These are phyloP conservation scores for Molossus alvarezi DNA, from an alignment of 2,797 vertebrate species.

Conservation along the genomic window DNA sequence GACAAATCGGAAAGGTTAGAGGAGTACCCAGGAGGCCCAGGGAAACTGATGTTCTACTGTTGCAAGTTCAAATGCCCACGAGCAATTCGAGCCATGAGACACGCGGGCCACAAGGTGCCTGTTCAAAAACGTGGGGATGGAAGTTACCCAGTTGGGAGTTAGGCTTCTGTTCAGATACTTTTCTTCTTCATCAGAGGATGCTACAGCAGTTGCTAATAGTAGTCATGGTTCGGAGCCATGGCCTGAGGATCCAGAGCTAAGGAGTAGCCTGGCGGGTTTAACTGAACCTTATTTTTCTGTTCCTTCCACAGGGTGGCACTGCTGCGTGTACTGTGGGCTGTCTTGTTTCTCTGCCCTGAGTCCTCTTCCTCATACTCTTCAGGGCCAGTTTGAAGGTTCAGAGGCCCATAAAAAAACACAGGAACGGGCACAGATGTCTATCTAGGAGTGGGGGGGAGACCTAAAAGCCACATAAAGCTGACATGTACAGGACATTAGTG, in stretches of 20 bases:
- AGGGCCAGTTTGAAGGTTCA: background rate
- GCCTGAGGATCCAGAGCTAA: background rate
- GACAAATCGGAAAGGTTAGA: constrained; percentile 68
- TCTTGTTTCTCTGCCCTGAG: background rate
- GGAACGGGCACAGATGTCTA: constrained; percentile 1
- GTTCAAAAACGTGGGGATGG: background rate
- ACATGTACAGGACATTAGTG: background rate
- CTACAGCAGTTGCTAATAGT: background rate
- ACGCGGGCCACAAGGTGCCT: background rate
- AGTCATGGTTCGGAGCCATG: background rate
- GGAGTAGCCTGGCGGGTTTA: background rate
- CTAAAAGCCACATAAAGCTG: constrained; percentile 16
- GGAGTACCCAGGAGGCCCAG: constrained; percentile 8
- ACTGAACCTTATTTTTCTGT: background rate
- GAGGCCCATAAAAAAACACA: background rate
- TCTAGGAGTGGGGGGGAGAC: background rate
- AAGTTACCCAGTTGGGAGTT: background rate
- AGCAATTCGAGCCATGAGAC: background rate
- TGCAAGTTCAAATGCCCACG: constrained; percentile 24
- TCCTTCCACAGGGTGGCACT: background rate
- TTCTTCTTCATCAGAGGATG: background rate
- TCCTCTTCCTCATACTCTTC: background rate
- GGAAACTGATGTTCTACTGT: constrained; percentile 41
- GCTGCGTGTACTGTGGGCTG: background rate
- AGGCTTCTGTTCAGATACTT: background rate